Percentiles rank a stretch among this genome's conserved stretches.
These are phyloP conservation scores for Coendou prehensilis DNA, from an alignment of 2,797 vertebrate genomes.

Conservation along the genomic window DNA sequence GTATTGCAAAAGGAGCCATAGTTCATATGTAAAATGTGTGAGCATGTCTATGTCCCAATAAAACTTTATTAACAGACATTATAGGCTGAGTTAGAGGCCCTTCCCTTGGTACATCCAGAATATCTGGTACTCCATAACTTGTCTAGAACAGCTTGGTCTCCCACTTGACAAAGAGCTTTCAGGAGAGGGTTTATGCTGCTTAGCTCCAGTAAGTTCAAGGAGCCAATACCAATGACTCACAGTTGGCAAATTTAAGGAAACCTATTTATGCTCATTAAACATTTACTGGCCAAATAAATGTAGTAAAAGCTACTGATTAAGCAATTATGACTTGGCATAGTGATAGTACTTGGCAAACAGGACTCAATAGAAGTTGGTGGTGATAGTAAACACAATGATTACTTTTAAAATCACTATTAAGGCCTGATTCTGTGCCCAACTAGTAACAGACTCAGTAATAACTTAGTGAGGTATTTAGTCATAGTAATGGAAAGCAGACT, in stretches of 20 bases:
- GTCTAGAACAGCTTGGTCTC: neutral
- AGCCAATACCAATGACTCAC: neutral
- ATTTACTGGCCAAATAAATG: neutral
- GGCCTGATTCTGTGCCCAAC: neutral
- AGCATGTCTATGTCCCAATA: neutral
- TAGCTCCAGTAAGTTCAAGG: neutral
- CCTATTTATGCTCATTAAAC: neutral
- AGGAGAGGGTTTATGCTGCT: neutral
- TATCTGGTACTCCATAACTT: neutral
- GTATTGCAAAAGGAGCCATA: neutral
- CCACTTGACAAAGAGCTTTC: neutral
- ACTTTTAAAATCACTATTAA: neutral
- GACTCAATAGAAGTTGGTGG: neutral
- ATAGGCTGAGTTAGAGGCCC: neutral
- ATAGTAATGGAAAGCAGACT: neutral
- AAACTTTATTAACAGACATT: neutral
- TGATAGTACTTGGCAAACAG: neutral
- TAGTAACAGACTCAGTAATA: neutral
- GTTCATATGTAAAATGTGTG: neutral
- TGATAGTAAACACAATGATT: neutral
- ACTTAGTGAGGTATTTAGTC: neutral
- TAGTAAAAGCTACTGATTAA: neutral
- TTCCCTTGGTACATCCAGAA: neutral
- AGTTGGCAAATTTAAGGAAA: neutral
- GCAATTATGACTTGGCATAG: neutral